Percentiles rank a stretch among this genome's conserved stretches.
phyloP scores from a whole-genome alignment of 2,888 invertebrate species.

The Acanthosoma haemorrhoidale region DNA sequence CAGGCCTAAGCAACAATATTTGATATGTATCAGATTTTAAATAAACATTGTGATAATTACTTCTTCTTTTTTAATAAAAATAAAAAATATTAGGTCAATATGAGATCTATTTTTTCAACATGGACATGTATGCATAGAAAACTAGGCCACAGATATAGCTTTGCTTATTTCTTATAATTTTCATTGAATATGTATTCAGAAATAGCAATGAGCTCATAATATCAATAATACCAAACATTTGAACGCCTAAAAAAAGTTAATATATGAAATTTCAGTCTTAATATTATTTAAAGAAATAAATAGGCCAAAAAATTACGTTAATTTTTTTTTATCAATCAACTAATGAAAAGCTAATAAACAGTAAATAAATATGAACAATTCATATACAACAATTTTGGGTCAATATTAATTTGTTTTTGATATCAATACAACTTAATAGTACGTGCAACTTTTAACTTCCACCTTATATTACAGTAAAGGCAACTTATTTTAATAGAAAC shows the following conservation, averaged over 20 bases:
- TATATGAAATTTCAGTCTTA: slow-evolving; percentile 47
- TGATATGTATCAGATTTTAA: slow-evolving; percentile 15
- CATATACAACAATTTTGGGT: slow-evolving; percentile 25
- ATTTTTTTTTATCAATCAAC: not conserved
- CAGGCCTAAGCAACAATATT: not conserved
- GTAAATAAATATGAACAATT: slow-evolving; percentile 26
- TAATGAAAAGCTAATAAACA: slow-evolving; percentile 26
- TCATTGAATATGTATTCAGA: not conserved
- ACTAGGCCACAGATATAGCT: no score
- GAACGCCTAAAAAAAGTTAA: slow-evolving; percentile 27
- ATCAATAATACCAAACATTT: not conserved
- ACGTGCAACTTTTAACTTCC: slow-evolving; percentile 15
- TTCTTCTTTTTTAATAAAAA: not conserved
- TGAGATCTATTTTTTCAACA: no score
- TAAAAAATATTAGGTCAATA: no score
- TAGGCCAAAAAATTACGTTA: slow-evolving; percentile 29
- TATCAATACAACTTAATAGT: slow-evolving; percentile 19
- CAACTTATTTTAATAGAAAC: slow-evolving; percentile 5
- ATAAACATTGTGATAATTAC: not conserved
- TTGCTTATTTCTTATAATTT: no score
- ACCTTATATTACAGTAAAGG: not conserved
- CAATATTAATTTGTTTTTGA: not conserved
- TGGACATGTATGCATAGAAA: no score
- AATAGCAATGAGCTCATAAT: not conserved
- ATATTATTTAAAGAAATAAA: slow-evolving; percentile 24